Conservation (phyloP, 2,113 vertebrate genomes). For the Solenodon paradoxus region DNA sequence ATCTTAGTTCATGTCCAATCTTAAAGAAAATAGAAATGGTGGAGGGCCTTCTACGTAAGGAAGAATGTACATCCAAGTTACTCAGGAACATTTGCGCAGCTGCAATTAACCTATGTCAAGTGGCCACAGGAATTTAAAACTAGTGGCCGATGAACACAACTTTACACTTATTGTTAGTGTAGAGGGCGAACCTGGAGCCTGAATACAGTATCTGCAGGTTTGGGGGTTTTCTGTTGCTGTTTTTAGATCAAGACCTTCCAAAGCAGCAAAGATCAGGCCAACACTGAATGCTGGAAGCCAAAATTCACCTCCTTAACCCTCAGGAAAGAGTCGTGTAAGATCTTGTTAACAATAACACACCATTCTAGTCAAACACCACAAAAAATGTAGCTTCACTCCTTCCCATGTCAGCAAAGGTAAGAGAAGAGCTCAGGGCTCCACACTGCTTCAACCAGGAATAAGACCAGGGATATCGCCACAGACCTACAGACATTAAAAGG, state of each 20-base stretch:
- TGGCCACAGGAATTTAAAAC: background rate
- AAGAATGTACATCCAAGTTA: background rate
- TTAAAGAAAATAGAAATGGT: background rate
- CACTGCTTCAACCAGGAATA: too few relatives aligned
- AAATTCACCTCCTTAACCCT: too few relatives aligned
- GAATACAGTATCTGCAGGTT: too few relatives aligned
- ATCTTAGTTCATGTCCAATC: background rate
- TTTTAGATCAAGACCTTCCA: too few relatives aligned
- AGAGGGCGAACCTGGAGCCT: too few relatives aligned
- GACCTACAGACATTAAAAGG: background rate
- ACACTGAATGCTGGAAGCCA: too few relatives aligned
- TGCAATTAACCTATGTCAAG: background rate
- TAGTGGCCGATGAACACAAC: conserved; percentile 77
- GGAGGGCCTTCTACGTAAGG: background rate
- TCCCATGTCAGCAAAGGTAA: background rate
- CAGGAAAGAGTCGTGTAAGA: too few relatives aligned
- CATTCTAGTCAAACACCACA: background rate
- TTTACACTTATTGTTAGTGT: too few relatives aligned
- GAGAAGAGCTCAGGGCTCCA: background rate
- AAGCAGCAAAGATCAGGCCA: too few relatives aligned
- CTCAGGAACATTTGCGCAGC: background rate
- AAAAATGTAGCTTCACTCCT: background rate
- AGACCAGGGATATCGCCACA: too few relatives aligned
- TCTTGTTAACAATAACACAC: background rate
- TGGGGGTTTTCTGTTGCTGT: too few relatives aligned